Base-by-base conservation (phyloP, 37 sponge, comb jelly and placozoan species). In the Eunapius fragilis region DNA sequence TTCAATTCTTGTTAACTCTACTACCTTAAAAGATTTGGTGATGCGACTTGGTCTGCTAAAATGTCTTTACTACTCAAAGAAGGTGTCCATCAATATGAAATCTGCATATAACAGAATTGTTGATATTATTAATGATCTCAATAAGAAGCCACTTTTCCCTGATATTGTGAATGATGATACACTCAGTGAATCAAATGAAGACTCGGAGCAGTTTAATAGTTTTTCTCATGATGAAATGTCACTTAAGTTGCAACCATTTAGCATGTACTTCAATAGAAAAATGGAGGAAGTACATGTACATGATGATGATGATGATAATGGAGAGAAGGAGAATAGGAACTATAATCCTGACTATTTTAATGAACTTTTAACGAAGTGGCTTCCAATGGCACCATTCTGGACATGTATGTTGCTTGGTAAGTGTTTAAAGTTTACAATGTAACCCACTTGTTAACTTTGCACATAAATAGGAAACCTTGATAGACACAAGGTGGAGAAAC, bases 1-100 rank as follows among this genome's bases (percentile, higher is more conserved):
- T 28, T 75, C 77, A 28, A 32, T 75, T 6, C 77, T 75, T 75
- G 31, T 75, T 2, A 75, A 75, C 12, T 28, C 77, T 32, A 31
- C 34, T 32, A 75, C 31, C n/a, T 25, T 75, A 25, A 36, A 75
- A 7, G 31, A 28, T 25, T 36, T 75, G 25, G 25, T 75, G 5
- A 35, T 32, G 31, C 2, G 33, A 35, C 35, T 75, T 25, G n/a
- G n/a, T 4, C 31, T 25, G 34, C n/a, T 32, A 35, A 34, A 75
- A 34, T 25, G 31, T n/a, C 34, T 75, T 4, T 75, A 35, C 33
- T 32, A 32, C n/a, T 75, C 77, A 2, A n/a, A n/a, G 25, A 25
- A 75, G 25, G 77, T 75, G 2, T 32, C 31, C 6, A 6, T 35
- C 25, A 24, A 4, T 31, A 36, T 75, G n/a, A 32, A 24, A 75